Evolutionary conservation across 2,888 invertebrate genomes (phyloP).

Genomic region (Drosophila koepferae): DNA sequence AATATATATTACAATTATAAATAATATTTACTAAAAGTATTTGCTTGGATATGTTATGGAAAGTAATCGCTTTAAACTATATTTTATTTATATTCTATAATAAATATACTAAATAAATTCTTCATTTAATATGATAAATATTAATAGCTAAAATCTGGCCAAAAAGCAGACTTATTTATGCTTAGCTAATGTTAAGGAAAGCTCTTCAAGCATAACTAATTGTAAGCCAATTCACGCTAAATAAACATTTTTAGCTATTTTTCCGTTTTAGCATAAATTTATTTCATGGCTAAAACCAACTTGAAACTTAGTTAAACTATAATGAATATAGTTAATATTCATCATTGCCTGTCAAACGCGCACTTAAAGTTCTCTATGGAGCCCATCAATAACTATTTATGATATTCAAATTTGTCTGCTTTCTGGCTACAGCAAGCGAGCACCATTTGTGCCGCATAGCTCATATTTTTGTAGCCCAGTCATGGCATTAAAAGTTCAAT

Average conservation of each 20-base stretch:
- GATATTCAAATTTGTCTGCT: constrained; percentile 16
- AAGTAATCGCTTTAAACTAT: too few species aligned
- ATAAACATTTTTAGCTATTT: not conserved
- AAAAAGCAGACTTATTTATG: too few species aligned
- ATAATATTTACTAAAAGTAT: too few species aligned
- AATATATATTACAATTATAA: too few species aligned
- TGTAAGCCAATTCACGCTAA: too few species aligned
- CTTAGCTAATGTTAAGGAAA: not conserved
- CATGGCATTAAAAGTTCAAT: constrained; percentile 62
- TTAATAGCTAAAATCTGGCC: too few species aligned
- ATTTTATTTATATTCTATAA: too few species aligned
- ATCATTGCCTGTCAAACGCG: constrained; percentile 5
- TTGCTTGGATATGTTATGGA: too few species aligned
- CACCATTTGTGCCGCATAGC: constrained; percentile 5
- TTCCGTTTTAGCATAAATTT: not conserved
- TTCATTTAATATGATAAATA: too few species aligned
- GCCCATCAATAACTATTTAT: constrained; percentile 28
- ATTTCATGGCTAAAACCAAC: not conserved
- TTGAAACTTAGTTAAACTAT: not conserved
- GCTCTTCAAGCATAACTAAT: too few species aligned
- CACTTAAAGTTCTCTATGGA: constrained; percentile 2
- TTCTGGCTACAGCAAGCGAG: not conserved
- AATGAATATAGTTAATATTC: not conserved
- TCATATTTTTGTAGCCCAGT: constrained; percentile 23
- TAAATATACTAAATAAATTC: too few species aligned